Base-by-base conservation (phyloP, 2,888 invertebrate genomes). In the Philopedon plagiatum region DNA sequence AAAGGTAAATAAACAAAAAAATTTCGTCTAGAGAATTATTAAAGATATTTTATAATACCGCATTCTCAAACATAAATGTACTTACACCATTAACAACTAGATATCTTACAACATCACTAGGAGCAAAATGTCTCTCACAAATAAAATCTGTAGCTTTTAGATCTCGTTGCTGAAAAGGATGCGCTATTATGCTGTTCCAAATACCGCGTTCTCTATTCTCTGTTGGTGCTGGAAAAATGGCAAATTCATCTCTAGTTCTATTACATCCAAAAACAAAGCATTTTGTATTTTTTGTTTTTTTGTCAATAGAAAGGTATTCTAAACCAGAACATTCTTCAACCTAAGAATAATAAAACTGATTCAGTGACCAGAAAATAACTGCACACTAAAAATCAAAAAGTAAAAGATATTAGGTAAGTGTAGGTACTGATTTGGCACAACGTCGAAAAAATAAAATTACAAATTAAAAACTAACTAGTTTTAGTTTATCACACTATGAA, bases 221-320 rank as follows among this genome's bases (percentile, higher is more conserved):
- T 15, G 15, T 41, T 41, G 41, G 41, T 4, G 18, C 41, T 18
- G 5, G 41, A 15, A 41, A 41, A 41, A 41, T 18, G 0, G 15
- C 41, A 41, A 41, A 41, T 41, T 41, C 41, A 41, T 1, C 18
- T 41, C 41, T 41, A 18, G 41, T 41, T 41, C 41, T 41, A 15
- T 41, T 41, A 18, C 41, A 41, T 41, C 41, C 41, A 41, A 18
- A 41, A 41, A 41, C 41, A 41, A 41, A 41, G 18, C 41, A 41
- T 41, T 41, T 41, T 41, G 18, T 8, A 15, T 0, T 5, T 41
- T 41, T 41, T 18, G 18, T 18, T 15, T 41, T 1, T 8, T 18
- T 18, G 18, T 18, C 5, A 5, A 18, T 5, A 2, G 18, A 4
- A 15, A 41, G 18, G 5, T 41, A 1, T 41, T 41, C 18, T 41